These are phyloP conservation scores for Zhengitettix transpicula DNA, from an alignment of 2,888 invertebrate species.

Conservation along the genomic window DNA sequence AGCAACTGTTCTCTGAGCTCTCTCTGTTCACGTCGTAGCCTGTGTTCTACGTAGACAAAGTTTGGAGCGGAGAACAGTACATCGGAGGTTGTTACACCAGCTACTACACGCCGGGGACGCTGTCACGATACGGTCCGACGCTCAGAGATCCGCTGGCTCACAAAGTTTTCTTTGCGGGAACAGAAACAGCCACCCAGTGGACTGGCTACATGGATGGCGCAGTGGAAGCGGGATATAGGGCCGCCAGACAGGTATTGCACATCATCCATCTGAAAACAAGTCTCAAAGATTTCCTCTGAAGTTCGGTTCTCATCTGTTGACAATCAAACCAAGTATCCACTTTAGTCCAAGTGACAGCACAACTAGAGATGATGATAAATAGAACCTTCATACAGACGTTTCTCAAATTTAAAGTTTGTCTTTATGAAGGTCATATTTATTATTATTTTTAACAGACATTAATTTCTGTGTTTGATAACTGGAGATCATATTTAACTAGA, in stretches of 20 bases:
- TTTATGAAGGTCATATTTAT: too few species aligned
- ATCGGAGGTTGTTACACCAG: constrained; percentile 26
- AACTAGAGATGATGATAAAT: too few species aligned
- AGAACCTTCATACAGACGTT: too few species aligned
- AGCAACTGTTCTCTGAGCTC: not conserved
- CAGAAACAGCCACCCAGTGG: constrained; percentile 23
- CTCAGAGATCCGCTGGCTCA: constrained; percentile 10
- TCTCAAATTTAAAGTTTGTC: too few species aligned
- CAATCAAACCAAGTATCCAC: too few species aligned
- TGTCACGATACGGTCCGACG: constrained; percentile 16
- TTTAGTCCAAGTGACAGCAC: too few species aligned
- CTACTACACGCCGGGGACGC: constrained; percentile 23
- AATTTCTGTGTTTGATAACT: too few species aligned
- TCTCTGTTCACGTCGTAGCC: constrained; percentile 11
- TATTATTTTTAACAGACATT: too few species aligned
- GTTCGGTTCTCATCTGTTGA: not conserved
- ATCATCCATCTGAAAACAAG: not conserved
- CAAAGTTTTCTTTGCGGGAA: constrained; percentile 22
- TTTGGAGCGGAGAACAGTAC: constrained; percentile 26
- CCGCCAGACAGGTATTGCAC: constrained; percentile 17
- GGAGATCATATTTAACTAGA: too few species aligned
- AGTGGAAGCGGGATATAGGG: constrained; percentile 20
- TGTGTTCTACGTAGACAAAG: constrained; percentile 23
- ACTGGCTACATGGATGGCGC: constrained; percentile 24
- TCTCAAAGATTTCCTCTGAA: not conserved